Evolutionary conservation across 2,888 invertebrate species (phyloP), one percentile per base, ranked within the genome.

Genomic region (Cephus rjabovi): DNA sequence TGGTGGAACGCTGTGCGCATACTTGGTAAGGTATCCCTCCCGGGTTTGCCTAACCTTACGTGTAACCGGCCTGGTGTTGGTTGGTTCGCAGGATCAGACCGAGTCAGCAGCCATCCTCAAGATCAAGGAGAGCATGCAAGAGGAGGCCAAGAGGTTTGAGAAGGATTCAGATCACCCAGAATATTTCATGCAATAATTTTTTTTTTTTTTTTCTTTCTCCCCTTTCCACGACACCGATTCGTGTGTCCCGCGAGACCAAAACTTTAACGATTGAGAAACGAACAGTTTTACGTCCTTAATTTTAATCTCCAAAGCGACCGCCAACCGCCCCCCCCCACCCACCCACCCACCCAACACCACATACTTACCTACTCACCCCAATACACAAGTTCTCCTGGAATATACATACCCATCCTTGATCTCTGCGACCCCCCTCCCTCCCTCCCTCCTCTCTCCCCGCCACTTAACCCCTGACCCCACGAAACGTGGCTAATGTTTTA

Each of bases 81-180:
- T 91, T 91, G 90, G 88, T 91, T 91, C 90, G 86, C 95, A 94
- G 94, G 95, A 98, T 94, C 98, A 98, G 94, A 98, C 97, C 92
- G 99, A 99, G 95, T 98, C 98, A 91, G 99, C 98, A 92, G 99
- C 99, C 94, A 99, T 99, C 93, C 95, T 99, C 94, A 99, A 99
- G 95, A 99, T 99, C 93, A 99, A 99, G 95, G 99, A 99, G 94
- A 98, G 98, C 95, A 99, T 99, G 98, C 98, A 99, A 93, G 99
- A 99, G 93, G 99, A 99, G 94, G 99, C 99, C 92, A 99, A 98
- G 95, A 96, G 98, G 93, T 98, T 98, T 94, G 98, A 98, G 93
- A 98, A 98, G 95, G 98, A 98, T 94, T 97, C 97, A 88, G 98
- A 98, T 93, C 98, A 98, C 93, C 97, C 98, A 92, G 98, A 98